Percentiles rank a stretch among this genome's conserved stretches.
Conservation (phyloP, 2,113 vertebrate genomes). For the Corvus moneduloides region DNA sequence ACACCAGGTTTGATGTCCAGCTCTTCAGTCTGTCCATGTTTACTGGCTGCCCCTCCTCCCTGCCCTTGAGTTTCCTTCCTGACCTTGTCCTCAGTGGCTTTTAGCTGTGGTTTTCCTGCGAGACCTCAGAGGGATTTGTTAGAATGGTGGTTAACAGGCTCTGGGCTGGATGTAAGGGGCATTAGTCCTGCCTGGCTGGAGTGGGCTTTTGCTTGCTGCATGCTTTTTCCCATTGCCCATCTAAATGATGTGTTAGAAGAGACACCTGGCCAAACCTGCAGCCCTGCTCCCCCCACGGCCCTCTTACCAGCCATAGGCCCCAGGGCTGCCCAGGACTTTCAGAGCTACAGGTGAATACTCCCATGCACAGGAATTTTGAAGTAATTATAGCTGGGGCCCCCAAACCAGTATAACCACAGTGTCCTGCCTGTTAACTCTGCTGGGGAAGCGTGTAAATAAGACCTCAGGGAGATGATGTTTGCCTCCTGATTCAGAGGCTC, state of each 20-base stretch:
- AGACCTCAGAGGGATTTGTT: neutral
- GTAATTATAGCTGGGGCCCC: neutral
- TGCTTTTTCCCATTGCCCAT: neutral
- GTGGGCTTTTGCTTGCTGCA: neutral
- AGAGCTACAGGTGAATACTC: neutral
- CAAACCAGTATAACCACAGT: neutral
- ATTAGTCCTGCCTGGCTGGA: neutral
- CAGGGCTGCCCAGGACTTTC: neutral
- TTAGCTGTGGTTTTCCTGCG: neutral
- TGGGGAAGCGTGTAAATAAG: neutral
- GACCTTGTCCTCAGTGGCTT: neutral
- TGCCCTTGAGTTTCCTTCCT: neutral
- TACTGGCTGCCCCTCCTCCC: neutral
- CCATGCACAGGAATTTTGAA: neutral
- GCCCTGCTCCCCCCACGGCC: neutral
- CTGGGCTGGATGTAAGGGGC: neutral
- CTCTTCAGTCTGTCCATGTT: neutral
- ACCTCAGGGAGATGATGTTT: neutral
- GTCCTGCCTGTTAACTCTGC: neutral
- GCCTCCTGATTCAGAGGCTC: neutral
- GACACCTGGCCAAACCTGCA: neutral
- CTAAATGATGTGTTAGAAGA: neutral
- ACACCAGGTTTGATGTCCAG: neutral
- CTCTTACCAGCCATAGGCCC: neutral
- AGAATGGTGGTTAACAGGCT: neutral